Evolutionary conservation across 53 echinoderm and acorn worm species (phyloP), one percentile per base, ranked within the genome.

Genomic region (Paracentrotus lividus): DNA sequence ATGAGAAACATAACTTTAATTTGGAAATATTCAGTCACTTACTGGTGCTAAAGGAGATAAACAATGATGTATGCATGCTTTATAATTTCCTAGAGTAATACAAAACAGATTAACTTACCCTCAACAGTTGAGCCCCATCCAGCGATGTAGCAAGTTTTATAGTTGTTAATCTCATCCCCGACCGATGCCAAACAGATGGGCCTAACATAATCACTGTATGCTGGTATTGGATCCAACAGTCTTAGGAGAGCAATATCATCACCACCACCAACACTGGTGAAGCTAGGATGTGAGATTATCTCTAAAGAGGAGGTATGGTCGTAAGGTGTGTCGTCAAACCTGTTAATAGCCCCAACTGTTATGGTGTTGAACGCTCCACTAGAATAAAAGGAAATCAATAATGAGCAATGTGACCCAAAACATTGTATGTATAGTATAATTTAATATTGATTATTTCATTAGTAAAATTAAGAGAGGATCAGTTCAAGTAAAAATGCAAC

Each of bases 171-270:
- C 54, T 94, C 94, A 31, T 61, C 93, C 0, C 36, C 67, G 0
- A 77, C 12, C 8, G 96, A 77, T 7, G 95, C 92, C 49, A 98
- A 88, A 55, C 98, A 98, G 5, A 88, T 56, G 44, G 98, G 97
- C 7, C 93, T 60, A 14, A 97, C 95, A 29, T 91, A 93, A 60
- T 96, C 95, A 4, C 32, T 90, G 91, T 91, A 95, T 38, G 44
- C 90, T 4, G 92, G 69, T 47, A 97, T 93, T 1, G 97, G 95
- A 10, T 68, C 52, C 24, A 75, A 18, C 16, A 98, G 89, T 84
- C 93, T 84, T 84, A 98, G 32, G 3, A 98, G 52, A 27, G 98
- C 98, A 20, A 98, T 94, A 61, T 98, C 96, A 44, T 98, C 92
- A 52, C 97, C 95, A 0, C 68, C 42, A 27, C 93, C 93, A 44